Conservation (phyloP, 1,140 invertebrate species). For the Sinonovacula constricta region DNA sequence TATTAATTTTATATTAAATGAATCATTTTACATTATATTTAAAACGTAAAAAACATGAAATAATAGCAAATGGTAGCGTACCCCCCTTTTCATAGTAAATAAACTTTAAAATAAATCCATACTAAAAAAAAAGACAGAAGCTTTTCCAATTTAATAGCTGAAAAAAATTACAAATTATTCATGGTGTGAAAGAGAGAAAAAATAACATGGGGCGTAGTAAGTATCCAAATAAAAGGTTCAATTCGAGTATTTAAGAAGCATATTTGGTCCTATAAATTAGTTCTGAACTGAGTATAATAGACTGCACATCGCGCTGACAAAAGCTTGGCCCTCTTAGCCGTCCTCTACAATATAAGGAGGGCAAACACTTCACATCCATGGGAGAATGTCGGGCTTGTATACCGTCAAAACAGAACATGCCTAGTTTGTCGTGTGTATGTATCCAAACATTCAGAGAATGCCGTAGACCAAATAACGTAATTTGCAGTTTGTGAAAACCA, state of each 20-base stretch:
- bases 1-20: too few relatives aligned
- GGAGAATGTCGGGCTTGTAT: background rate
- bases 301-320: background rate
- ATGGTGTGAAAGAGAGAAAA: too few relatives aligned
- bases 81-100: too few relatives aligned
- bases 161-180: too few relatives aligned
- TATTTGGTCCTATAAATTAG: background rate
- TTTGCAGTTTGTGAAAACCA: slow-evolving; percentile 27
- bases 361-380: background rate
- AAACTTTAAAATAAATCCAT: too few relatives aligned
- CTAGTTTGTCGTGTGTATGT: slow-evolving; percentile 32
- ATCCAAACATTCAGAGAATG: slow-evolving; percentile 40
- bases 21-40: too few relatives aligned
- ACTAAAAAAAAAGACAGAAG: too few relatives aligned
- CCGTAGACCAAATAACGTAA: slow-evolving; percentile 47
- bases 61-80: too few relatives aligned
- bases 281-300: background rate
- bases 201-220: too few relatives aligned
- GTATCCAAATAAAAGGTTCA: background rate
- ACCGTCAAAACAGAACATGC: background rate
- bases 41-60: too few relatives aligned
- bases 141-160: too few relatives aligned
- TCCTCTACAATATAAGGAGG: too few relatives aligned
- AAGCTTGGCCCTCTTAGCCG: background rate
- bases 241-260: background rate